These are phyloP conservation scores for Frankliniella fusca DNA, from an alignment of 2,888 invertebrate species.

Conservation along the genomic window DNA sequence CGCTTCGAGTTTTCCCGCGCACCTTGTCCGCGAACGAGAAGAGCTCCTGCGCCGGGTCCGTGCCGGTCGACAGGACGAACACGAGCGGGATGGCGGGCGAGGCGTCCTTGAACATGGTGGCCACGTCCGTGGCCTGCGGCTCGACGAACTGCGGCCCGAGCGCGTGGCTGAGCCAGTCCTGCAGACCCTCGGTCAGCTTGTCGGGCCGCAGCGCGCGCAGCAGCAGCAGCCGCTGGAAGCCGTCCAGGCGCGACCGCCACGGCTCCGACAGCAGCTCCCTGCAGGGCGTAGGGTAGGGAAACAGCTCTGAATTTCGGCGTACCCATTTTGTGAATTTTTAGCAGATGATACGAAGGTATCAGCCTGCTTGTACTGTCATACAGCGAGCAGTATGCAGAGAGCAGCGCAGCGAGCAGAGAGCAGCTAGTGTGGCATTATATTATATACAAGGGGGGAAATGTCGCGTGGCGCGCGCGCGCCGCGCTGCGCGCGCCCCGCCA, in stretches of 20 bases:
- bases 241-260: slow-evolving; percentile 58
- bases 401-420: no score
- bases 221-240: slow-evolving; percentile 73
- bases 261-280: slow-evolving; percentile 63
- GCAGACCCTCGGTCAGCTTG: slow-evolving; percentile 76
- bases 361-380: no score
- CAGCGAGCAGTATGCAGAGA: no score
- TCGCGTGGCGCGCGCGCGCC: no score
- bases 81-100: slow-evolving; percentile 73
- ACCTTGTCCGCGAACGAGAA: slow-evolving; percentile 75
- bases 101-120: slow-evolving; percentile 75
- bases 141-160: slow-evolving; percentile 77
- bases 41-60: slow-evolving; percentile 79
- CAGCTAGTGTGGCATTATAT: no score
- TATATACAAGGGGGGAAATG: no score
- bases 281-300: no score
- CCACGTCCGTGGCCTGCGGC: slow-evolving; percentile 79
- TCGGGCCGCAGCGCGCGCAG: slow-evolving; percentile 78
- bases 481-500: no score
- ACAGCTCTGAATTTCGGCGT: no score
- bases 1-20: not conserved
- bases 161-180: slow-evolving; percentile 63
- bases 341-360: no score
- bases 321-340: no score
- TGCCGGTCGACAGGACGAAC: slow-evolving; percentile 85